Evolutionary conservation across 2,797 vertebrate genomes (phyloP).

Genomic region (Enteromius paludinosus): DNA sequence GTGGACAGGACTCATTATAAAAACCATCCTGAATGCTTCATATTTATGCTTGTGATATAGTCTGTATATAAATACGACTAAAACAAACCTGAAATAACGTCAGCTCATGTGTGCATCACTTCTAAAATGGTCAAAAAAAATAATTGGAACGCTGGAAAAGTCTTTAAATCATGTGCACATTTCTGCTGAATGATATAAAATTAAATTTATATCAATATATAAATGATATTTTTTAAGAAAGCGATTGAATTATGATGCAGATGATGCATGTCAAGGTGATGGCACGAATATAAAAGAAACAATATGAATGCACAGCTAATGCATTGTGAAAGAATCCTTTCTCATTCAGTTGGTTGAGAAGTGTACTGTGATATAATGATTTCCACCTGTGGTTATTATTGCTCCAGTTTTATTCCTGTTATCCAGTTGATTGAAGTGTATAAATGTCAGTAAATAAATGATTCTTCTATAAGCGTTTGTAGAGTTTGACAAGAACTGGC

Average conservation of each 20-base stretch:
- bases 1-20: conserved; percentile 66
- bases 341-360: neutral
- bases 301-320: neutral
- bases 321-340: neutral
- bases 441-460: neutral
- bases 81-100: neutral
- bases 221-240: too few relatives aligned
- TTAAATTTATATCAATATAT: neutral
- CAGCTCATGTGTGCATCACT: neutral
- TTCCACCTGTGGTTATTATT: neutral
- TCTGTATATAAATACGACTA: conserved; percentile 12
- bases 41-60: neutral
- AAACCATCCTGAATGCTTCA: conserved; percentile 11
- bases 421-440: neutral
- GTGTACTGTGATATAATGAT: neutral
- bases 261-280: neutral
- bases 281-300: neutral
- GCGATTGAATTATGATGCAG: neutral
- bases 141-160: neutral
- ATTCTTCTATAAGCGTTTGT: neutral
- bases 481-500: neutral
- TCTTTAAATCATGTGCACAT: neutral
- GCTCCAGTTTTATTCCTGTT: neutral
- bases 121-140: conserved; percentile 2
- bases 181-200: neutral